A percentile compares a stretch with the other conserved stretches of the same genome.
phyloP scores from a whole-genome alignment of 2,888 invertebrate genomes.

The Parasteatoda lunata region DNA sequence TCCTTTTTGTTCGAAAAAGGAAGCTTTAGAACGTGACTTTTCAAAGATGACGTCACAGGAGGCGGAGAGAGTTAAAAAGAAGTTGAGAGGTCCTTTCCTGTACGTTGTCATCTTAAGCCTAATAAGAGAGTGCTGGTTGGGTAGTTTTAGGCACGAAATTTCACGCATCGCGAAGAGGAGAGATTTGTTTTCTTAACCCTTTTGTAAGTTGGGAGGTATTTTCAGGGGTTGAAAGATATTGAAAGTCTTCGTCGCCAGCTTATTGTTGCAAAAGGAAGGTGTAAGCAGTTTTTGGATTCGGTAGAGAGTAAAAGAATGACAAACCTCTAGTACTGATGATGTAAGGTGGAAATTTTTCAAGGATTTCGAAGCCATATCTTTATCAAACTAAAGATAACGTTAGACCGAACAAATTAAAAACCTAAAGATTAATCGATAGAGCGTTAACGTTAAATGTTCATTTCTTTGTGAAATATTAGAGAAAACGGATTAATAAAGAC shows the following conservation, averaged over 20 bases:
- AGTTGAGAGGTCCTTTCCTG: background rate
- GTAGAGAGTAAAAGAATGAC: no score
- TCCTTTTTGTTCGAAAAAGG: background rate
- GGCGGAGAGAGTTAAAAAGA: background rate
- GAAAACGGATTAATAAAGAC: no score
- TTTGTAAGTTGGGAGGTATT: background rate
- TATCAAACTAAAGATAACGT: no score
- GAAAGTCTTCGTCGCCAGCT: background rate
- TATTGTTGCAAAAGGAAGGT: constrained; percentile 1
- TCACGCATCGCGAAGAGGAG: constrained; percentile 4
- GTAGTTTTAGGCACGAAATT: constrained; percentile 28
- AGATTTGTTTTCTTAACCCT: constrained; percentile 25
- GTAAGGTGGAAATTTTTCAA: no score
- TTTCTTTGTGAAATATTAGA: no score
- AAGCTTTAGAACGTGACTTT: constrained; percentile 56
- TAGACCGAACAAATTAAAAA: no score
- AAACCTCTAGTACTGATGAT: no score
- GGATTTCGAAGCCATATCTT: no score
- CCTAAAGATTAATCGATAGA: no score
- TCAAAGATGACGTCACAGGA: constrained; percentile 42
- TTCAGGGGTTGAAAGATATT: no score
- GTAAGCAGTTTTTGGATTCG: no score
- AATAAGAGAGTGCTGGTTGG: background rate
- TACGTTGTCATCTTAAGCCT: background rate
- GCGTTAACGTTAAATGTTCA: no score